Conservation (phyloP, 1,140 invertebrate genomes). For the Amyelois transitella region DNA sequence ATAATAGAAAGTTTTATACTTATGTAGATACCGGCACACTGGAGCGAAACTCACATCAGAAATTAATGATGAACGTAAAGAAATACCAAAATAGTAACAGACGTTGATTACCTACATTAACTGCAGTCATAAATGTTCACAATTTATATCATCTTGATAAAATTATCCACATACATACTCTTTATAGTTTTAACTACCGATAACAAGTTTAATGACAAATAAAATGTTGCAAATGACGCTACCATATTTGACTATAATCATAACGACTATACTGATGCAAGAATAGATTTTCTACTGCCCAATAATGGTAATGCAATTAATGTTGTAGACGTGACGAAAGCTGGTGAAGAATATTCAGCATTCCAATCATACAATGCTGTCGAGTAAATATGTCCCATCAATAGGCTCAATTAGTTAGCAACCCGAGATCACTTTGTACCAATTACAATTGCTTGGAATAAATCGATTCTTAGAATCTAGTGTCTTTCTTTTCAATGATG, state of each 20-base stretch:
- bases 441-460: conserved; percentile 9
- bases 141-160: no score
- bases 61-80: no score
- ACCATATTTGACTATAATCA: not conserved
- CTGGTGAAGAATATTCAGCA: conserved; percentile 1
- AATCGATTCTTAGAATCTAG: conserved; percentile 8
- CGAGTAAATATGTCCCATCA: not conserved
- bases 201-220: not conserved
- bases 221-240: not conserved
- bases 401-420: conserved; percentile 10
- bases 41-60: no score
- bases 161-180: no score
- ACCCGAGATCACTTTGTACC: conserved; percentile 6
- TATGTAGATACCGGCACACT: no score
- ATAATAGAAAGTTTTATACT: no score
- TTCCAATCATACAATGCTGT: conserved; percentile 5
- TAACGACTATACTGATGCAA: not conserved
- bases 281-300: not conserved
- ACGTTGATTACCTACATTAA: no score
- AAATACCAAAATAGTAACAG: no score
- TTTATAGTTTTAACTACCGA: no score
- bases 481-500: not conserved
- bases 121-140: no score
- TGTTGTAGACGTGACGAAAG: not conserved
- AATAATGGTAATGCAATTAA: not conserved